A percentile compares a stretch with the other conserved stretches of the same genome.
phyloP scores from a whole-genome alignment of 2,797 vertebrate species.

The Orientallactaga sibirica region DNA sequence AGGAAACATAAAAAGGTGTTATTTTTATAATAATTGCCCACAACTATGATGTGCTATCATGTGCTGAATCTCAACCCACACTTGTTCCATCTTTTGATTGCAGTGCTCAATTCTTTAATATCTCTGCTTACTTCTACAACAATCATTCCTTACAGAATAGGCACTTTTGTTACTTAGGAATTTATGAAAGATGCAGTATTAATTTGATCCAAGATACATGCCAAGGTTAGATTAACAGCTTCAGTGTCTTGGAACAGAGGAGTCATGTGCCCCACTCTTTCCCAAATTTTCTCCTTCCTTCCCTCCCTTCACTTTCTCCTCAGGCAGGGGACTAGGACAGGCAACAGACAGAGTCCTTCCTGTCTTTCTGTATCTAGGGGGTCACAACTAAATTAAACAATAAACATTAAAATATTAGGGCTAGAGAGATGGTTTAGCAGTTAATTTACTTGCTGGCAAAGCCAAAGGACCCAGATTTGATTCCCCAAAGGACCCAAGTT shows the following conservation, averaged over 20 bases:
- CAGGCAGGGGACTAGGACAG: not conserved
- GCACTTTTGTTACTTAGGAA: not conserved
- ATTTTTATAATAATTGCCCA: not conserved
- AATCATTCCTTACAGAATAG: not conserved
- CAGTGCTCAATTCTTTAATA: not conserved
- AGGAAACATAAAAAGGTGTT: not conserved
- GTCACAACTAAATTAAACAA: not conserved
- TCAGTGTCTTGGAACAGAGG: not conserved
- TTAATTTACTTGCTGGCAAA: too few species aligned
- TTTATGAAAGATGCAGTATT: not conserved
- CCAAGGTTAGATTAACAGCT: not conserved
- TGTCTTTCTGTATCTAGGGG: rapidly evolving
- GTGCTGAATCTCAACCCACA: rapidly evolving
- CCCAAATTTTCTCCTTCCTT: not conserved
- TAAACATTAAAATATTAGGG: too few species aligned
- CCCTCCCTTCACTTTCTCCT: not conserved
- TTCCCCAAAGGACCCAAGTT: too few species aligned
- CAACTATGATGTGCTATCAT: not conserved
- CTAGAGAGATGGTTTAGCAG: too few species aligned
- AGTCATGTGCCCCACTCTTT: not conserved
- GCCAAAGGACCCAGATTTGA: too few species aligned
- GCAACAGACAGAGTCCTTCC: not conserved
- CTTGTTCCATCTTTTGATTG: not conserved
- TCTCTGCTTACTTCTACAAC: not conserved
- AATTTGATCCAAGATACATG: not conserved